phyloP scores from a whole-genome alignment of 37 sponge, comb jelly and placozoan genomes.

The Trichoplax adhaerens region DNA sequence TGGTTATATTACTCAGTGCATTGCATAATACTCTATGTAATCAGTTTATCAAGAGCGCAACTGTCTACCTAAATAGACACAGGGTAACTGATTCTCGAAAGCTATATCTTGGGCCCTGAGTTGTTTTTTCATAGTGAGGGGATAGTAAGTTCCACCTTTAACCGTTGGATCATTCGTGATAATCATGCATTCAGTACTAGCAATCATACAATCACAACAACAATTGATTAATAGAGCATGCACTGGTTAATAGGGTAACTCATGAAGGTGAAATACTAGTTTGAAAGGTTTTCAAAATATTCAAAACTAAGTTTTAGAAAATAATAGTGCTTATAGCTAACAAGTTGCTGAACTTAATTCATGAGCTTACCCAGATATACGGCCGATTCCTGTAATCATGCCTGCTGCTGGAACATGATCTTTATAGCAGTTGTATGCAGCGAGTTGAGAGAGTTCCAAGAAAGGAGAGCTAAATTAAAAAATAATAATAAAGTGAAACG shows the following conservation, averaged over 20 bases:
- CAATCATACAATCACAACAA: too few species aligned
- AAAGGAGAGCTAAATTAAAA: constrained; percentile 11
- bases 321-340: not conserved
- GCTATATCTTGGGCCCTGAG: constrained; percentile 19
- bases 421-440: constrained; percentile 15
- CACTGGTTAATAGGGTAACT: too few species aligned
- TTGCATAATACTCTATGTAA: too few species aligned
- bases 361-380: too few species aligned
- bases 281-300: too few species aligned
- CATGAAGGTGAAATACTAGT: too few species aligned
- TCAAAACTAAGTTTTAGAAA: too few species aligned
- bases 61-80: not conserved
- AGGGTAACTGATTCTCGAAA: constrained; percentile 14
- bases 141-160: constrained; percentile 20
- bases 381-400: constrained; percentile 7
- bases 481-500: not conserved
- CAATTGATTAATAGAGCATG: too few species aligned
- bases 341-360: not conserved
- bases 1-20: too few species aligned
- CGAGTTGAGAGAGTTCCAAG: constrained; percentile 19
- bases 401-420: constrained; percentile 17
- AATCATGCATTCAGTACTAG: constrained; percentile 16
- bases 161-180: constrained; percentile 19
- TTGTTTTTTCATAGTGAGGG: constrained; percentile 17
- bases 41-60: too few species aligned